These are phyloP conservation scores for Malurus leucopterus DNA, from an alignment of 2,797 vertebrate species.

Conservation along the genomic window DNA sequence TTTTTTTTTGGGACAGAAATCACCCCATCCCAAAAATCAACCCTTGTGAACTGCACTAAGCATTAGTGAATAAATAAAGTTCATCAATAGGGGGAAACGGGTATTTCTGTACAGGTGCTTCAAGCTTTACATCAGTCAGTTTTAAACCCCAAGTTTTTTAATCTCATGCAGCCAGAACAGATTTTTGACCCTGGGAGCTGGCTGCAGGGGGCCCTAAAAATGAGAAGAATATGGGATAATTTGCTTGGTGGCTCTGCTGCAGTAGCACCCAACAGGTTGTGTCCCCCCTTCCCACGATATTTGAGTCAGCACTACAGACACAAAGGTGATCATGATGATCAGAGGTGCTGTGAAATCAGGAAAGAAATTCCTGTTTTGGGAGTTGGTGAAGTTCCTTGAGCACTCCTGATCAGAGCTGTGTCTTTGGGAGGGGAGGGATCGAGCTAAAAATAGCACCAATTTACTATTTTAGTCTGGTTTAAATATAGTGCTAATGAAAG, in stretches of 20 bases:
- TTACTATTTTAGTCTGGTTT: background rate
- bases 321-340: background rate
- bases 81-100: background rate
- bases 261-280: background rate
- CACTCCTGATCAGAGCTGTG: background rate
- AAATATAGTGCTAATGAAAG: background rate
- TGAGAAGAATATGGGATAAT: background rate
- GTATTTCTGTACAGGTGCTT: background rate
- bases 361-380: background rate
- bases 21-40: background rate
- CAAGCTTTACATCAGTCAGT: background rate
- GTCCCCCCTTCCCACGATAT: background rate
- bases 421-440: background rate
- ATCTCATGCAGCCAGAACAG: background rate
- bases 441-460: background rate
- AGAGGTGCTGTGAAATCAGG: background rate
- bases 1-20: rapidly evolving
- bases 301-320: background rate
- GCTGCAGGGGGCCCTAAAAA: background rate
- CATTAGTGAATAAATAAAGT: background rate
- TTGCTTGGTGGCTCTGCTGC: background rate
- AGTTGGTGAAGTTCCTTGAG: background rate
- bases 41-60: rapidly evolving
- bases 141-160: background rate
- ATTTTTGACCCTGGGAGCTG: background rate